Base-by-base conservation (phyloP, 2,888 invertebrate species). In the Nyleta sp. region DNA sequence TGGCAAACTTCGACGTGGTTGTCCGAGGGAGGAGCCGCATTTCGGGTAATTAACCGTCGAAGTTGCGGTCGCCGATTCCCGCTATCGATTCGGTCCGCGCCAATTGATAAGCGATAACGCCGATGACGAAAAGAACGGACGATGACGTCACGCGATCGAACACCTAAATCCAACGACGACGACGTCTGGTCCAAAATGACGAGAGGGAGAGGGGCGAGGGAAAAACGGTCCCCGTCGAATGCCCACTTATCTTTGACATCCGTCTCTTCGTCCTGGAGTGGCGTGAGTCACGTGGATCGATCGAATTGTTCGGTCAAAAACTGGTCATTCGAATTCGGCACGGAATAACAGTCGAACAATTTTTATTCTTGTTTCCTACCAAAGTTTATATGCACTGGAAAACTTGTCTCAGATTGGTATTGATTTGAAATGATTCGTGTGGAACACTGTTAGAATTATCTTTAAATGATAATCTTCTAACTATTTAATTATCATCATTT, bases 121-220 rank as follows among this genome's bases (percentile, higher is more conserved):
- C 15, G 57, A 22, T 46, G 59, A 67, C 50, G 44, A 67, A 73
- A 73, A 73, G 59, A 74, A 48, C 65, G 59, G 59, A 65, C 59
- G 67, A 65, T 65, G 67, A 67, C 59, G 67, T 74, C 65, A 74
- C n/a, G 28, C 46, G 11, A 11, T 10, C 35, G n/a, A 42, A 1
- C 42, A 17, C 42, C 33, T 24, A 8, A 38, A 8, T 62, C 48
- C 35, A 60, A 67, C 46, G 52, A 59, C 73, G 64, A 67, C 46
- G 52, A 59, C 73, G 28, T 74, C 60, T 33, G 35, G 55, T 48
- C 50, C 55, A 64, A 35, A 40, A 68, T 0, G 24, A 18, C 18
- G 11, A 17, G n/a, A 5, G 28, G 20, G 6, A 13, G 31, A 35
- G n/a, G 24, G n/a, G 17, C 2, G 20, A 42, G 38, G 4, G 50